Evolutionary conservation across 2,797 vertebrate species (phyloP), one percentile per base, ranked within the genome.

Genomic region (Geotrypetes seraphini): DNA sequence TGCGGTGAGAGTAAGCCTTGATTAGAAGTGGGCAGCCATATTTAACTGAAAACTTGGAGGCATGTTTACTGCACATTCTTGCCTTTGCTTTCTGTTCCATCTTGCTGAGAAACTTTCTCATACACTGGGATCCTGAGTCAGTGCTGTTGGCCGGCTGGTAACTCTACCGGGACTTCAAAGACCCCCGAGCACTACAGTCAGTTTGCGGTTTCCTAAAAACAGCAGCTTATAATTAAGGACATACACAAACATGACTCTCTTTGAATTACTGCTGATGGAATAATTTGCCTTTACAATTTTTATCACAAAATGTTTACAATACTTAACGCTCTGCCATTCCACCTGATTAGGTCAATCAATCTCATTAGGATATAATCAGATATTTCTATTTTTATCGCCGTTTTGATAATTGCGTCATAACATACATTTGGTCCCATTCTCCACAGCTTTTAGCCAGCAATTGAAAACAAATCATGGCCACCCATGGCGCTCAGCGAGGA

Each of bases 171-270:
- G 25, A 11, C 25, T 32, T 20, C 3, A n/a, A n/a, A 7, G 7
- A 39, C 39, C 28, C 33, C 40, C 60, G 26, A 29, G 24, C 3
- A 31, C 3, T 8, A 13, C 10, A 23, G 5, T 2, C n/a, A 10
- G 35, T 25, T 16, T 35, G 33, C 12, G 34, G 47, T 36, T 25
- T 52, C 36, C 47, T 30, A 28, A 45, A 32, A 31, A 47, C 31
- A 34, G 43, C 32, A 47, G 36, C 44, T 40, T 32, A 47, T 51
- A 53, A 57, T 59, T 45, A 57, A 47, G 56, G 41, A 21, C 25
- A 39, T 28, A 33, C 26, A 21, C 33, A 21, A 23, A 21, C 23
- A 43, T 30, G 24, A 44, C 22, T 43, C 46, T 25, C 47, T 47
- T 25, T 9, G 4, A 7, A 8, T 36, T 27, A 8, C 21, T 44